Evolutionary conservation across 2,797 vertebrate genomes (phyloP).

Genomic region (Thunnus albacares): DNA sequence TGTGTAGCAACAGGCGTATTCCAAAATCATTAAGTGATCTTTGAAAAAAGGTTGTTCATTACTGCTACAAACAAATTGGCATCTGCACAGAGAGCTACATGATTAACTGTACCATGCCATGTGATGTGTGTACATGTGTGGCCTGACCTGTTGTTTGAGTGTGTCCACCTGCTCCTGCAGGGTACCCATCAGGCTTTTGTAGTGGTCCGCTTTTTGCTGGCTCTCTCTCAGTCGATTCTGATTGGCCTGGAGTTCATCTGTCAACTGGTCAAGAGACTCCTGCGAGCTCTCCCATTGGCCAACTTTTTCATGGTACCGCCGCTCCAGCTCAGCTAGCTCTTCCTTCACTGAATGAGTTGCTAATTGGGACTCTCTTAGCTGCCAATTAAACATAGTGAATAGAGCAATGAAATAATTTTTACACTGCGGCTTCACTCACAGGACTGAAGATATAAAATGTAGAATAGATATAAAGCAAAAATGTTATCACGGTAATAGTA

Average conservation of each 20-base stretch:
- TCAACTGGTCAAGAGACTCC: conserved; percentile 80
- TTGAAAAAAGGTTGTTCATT: too few relatives aligned
- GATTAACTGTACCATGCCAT: background rate
- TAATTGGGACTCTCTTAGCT: conserved; percentile 66
- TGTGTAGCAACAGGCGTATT: background rate
- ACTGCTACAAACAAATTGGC: background rate
- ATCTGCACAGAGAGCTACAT: background rate
- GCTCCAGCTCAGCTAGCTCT: conserved; percentile 76
- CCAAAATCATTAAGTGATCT: background rate
- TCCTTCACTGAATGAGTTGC: conserved; percentile 56
- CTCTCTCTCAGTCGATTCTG: conserved; percentile 68
- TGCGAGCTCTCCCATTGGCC: conserved; percentile 78
- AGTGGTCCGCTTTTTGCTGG: conserved; percentile 59
- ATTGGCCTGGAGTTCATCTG: conserved; percentile 77
- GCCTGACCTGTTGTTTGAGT: conserved; percentile 71
- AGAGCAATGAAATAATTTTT: background rate
- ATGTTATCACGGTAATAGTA: background rate
- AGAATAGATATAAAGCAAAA: background rate
- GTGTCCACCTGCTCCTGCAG: conserved; percentile 65
- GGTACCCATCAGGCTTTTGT: conserved; percentile 57
- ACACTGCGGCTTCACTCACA: background rate
- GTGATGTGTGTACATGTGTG: background rate
- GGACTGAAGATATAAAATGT: background rate
- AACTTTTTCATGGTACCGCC: conserved; percentile 77
- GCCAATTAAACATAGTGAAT: background rate